These are phyloP conservation scores for Microplitis demolitor DNA, from an alignment of 1,140 invertebrate species.

Conservation along the genomic window DNA sequence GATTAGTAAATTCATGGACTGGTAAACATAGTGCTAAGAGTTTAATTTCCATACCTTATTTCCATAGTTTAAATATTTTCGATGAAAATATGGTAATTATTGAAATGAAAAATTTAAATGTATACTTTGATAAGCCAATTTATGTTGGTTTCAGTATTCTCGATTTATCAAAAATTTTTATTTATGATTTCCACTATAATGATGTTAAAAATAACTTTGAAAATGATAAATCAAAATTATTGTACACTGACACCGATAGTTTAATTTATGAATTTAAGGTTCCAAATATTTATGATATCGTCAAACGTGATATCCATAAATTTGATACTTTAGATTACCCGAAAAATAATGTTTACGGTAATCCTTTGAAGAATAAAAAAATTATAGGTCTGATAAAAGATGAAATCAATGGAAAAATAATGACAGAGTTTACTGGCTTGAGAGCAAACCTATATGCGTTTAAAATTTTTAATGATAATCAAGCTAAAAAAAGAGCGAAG, in stretches of 20 bases:
- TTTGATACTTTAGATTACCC: background rate
- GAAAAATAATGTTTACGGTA: conserved; percentile 18
- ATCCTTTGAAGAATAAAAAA: conserved; percentile 26
- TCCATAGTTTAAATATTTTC: background rate
- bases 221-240: too few species aligned
- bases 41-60: background rate
- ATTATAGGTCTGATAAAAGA: conserved; percentile 24
- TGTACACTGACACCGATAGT: background rate
- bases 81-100: background rate
- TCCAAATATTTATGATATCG: too few species aligned
- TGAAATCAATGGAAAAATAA: background rate
- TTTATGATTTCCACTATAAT: conserved; percentile 3
- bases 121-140: background rate
- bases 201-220: background rate
- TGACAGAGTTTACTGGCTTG: too few species aligned
- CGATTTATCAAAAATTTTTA: background rate
- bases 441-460: conserved; percentile 14
- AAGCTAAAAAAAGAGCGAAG: conserved; percentile 1
- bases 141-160: background rate
- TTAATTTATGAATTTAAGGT: background rate
- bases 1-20: background rate
- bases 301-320: background rate
- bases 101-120: background rate
- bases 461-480: background rate
- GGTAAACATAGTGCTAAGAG: background rate